These are phyloP conservation scores for Amblyopsis hoosieri DNA, from an alignment of 2,797 vertebrate genomes.

Conservation along the genomic window DNA sequence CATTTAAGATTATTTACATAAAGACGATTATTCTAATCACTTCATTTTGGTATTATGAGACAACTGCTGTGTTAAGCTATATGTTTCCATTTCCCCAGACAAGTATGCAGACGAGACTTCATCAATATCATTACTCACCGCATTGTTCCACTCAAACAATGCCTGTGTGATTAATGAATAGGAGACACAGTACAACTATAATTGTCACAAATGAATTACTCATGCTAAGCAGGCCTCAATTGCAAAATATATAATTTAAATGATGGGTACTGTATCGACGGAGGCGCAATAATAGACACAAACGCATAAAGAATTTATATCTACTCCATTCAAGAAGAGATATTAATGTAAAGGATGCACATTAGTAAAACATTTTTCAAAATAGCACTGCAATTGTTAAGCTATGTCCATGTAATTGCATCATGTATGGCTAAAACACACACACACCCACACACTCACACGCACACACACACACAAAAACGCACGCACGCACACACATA, in stretches of 20 bases:
- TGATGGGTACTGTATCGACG: neutral
- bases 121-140: conserved; percentile 74
- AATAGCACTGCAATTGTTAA: conserved; percentile 10
- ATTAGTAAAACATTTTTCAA: conserved; percentile 9
- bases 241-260: no score
- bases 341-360: conserved; percentile 19
- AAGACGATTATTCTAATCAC: conserved; percentile 79
- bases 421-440: conserved; percentile 45
- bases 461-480: neutral
- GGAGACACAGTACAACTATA: conserved; percentile 67
- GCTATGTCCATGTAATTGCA: conserved; percentile 58
- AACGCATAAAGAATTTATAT: conserved; percentile 57
- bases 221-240: conserved; percentile 54
- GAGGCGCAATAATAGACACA: conserved; percentile 65
- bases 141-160: conserved; percentile 70
- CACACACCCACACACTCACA: conserved; percentile 39
- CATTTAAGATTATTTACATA: conserved; percentile 72
- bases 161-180: conserved; percentile 73
- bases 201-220: conserved; percentile 73
- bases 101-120: conserved; percentile 64
- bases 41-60: conserved; percentile 77
- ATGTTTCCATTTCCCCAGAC: conserved; percentile 70
- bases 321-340: conserved; percentile 21
- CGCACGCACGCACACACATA: conserved; percentile 15
- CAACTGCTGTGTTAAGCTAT: conserved; percentile 70